Conservation (phyloP, 2,888 invertebrate genomes). For the Alloplasta piceator region DNA sequence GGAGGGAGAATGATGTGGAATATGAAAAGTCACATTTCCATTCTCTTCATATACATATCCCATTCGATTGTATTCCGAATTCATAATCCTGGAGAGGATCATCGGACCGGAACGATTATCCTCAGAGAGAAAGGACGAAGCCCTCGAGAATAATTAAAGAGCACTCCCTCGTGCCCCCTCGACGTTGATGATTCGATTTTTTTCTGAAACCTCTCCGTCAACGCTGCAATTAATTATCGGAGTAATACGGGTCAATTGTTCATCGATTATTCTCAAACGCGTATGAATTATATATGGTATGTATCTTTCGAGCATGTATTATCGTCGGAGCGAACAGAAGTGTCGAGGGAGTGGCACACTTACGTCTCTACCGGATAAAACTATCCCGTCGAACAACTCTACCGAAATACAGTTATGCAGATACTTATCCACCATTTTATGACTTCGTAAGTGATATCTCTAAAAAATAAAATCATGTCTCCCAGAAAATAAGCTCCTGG, state of each 20-base stretch:
- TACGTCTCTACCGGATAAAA: too few relatives aligned
- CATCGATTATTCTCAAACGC: not conserved
- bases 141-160: not conserved
- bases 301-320: not conserved
- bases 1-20: not conserved
- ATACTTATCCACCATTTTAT: too few relatives aligned
- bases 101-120: not conserved
- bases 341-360: not conserved
- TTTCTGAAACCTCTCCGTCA: not conserved
- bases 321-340: not conserved
- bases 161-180: too few relatives aligned
- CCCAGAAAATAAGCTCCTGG: too few relatives aligned
- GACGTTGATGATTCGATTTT: not conserved
- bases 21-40: not conserved
- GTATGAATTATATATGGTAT: not conserved
- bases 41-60: not conserved
- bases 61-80: not conserved
- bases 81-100: not conserved
- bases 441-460: too few relatives aligned
- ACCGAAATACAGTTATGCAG: too few relatives aligned
- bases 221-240: not conserved
- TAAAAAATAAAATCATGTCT: too few relatives aligned
- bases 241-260: not conserved
- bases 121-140: not conserved
- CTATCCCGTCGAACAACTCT: too few relatives aligned